These are phyloP conservation scores for Epinephelus cyanopodus DNA, from an alignment of 2,113 vertebrate genomes.

Conservation along the genomic window DNA sequence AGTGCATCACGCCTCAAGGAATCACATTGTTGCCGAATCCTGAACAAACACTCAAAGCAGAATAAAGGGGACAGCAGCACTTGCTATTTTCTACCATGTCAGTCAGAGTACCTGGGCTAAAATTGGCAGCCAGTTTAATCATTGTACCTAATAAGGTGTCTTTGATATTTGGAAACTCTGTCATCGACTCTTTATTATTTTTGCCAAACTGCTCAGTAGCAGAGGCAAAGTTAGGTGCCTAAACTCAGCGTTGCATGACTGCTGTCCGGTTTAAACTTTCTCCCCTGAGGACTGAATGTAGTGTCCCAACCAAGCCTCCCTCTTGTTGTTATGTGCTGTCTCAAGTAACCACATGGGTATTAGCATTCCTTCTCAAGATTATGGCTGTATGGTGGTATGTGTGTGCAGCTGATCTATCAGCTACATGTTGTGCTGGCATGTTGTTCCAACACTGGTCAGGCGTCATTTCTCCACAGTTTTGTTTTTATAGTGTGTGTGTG, in stretches of 20 bases:
- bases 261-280: constrained; percentile 10
- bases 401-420: constrained; percentile 57
- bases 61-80: too few species aligned
- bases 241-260: neutral
- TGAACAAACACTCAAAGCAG: too few species aligned
- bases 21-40: neutral
- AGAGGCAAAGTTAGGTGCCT: neutral
- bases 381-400: constrained; percentile 53
- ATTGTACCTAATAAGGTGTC: neutral
- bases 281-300: constrained; percentile 4
- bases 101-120: too few species aligned
- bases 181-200: constrained; percentile 8
- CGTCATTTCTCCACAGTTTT: constrained; percentile 54
- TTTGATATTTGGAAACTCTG: neutral
- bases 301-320: constrained; percentile 3
- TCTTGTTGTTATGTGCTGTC: constrained; percentile 40
- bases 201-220: neutral
- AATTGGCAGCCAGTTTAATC: neutral
- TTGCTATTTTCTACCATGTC: too few species aligned
- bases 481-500: constrained; percentile 55
- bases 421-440: constrained; percentile 21
- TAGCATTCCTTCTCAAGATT: constrained; percentile 70
- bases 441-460: constrained; percentile 40
- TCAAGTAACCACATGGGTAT: constrained; percentile 66
- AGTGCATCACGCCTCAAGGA: neutral